Base-by-base conservation (phyloP, 2,113 vertebrate species). In the Siniperca knerii region DNA sequence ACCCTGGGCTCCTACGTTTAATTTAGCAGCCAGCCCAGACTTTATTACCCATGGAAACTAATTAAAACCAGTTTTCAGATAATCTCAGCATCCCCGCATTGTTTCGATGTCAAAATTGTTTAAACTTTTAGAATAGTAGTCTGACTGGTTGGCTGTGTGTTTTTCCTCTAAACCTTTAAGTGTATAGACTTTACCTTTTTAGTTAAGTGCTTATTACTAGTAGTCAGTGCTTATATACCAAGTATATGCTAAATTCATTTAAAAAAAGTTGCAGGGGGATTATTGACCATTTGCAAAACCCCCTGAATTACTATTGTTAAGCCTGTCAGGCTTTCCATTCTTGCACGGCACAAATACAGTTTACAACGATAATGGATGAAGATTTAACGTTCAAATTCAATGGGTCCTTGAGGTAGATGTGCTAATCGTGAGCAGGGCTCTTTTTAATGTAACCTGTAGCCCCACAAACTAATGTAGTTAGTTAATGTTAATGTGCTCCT, bases 41-140 rank as follows among this genome's bases (percentile, higher is more conserved):
- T 44, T 77, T 75, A 33, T 85, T 68, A 75, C 84, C 84, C 82
- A 72, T 60, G 40, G 87, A 90, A 90, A 89, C 88, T 86, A 90
- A 92, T 92, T 90, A 87, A 78, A 84, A n/a, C 4, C 69, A 52
- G 4, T 83, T 82, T 74, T 52, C 29, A 8, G 20, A 57, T 66
- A 37, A 85, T 78, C 73, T 82, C 67, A 58, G 40, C 23, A 16
- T 77, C 60, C 25, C 62, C 58, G 48, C 25, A 25, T 84, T 58
- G 54, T 68, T 76, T 84, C 20, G 1, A 2, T 66, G 48, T 66
- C 57, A 58, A 42, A 54, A 46, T 35, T 9, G 8, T 70, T 50
- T 35, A 1, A 42, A 37, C 74, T 84, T 64, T 54, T 4, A 52
- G 54, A 46, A 70, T 2, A 42, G 8, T 40, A 50, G 2, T 13